phyloP scores from a whole-genome alignment of 2,113 vertebrate species.

The Syrrhaptes paradoxus region DNA sequence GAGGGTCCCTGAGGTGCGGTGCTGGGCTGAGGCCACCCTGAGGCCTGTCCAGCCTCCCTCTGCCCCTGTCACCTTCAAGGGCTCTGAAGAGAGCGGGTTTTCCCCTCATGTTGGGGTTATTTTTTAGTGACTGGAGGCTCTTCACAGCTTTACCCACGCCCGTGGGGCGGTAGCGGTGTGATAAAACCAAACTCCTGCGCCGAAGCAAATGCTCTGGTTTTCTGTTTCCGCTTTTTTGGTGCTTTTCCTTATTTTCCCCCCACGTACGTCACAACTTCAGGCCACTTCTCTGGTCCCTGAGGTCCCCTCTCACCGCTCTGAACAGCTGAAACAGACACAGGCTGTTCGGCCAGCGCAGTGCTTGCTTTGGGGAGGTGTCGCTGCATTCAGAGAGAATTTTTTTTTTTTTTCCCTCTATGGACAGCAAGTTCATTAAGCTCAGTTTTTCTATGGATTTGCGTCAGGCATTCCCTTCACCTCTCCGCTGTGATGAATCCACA shows the following conservation, averaged over 20 bases:
- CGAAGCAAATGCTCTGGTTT: accelerated
- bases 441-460: not conserved
- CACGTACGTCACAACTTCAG: not conserved
- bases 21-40: not conserved
- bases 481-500: not conserved
- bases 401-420: not conserved
- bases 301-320: not conserved
- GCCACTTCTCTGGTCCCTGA: not conserved
- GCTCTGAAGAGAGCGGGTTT: accelerated
- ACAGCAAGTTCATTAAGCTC: not conserved
- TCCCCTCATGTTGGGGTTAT: accelerated
- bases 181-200: accelerated
- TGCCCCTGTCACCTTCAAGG: accelerated
- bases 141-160: not conserved
- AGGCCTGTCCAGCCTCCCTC: no score
- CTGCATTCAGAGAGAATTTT: not conserved
- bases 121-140: accelerated
- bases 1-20: no score
- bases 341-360: not conserved
- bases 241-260: not conserved
- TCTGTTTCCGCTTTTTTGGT: not conserved
- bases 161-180: no score
- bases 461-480: not conserved
- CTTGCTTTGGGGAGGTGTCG: not conserved
- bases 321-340: not conserved